Evolutionary conservation across 2,797 vertebrate species (phyloP).

Genomic region (Scolopax rusticola): DNA sequence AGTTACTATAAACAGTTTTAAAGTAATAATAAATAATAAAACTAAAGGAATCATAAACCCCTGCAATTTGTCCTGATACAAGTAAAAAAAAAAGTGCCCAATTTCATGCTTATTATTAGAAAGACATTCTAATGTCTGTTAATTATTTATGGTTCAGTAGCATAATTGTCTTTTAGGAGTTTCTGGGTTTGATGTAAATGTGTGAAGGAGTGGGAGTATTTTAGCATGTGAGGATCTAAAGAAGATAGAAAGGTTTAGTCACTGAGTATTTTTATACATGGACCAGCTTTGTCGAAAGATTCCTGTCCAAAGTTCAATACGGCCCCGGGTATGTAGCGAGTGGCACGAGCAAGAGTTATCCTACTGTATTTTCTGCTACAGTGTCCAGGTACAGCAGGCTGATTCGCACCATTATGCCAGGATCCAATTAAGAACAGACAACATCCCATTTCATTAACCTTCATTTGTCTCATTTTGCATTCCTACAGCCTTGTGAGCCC

Average conservation of each 20-base stretch:
- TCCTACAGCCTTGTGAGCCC: background rate
- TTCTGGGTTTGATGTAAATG: conserved; percentile 21
- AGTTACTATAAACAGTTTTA: background rate
- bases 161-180: conserved; percentile 15
- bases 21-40: background rate
- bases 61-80: background rate
- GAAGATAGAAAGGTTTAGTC: conserved; percentile 39
- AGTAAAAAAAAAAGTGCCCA: background rate
- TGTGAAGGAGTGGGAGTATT: conserved; percentile 53
- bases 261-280: conserved; percentile 26
- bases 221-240: conserved; percentile 57
- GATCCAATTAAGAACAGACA: background rate
- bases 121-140: background rate
- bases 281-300: background rate
- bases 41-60: background rate
- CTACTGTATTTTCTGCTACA: background rate
- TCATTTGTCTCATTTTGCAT: background rate
- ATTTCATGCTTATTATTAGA: background rate
- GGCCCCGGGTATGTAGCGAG: background rate
- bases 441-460: background rate
- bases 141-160: conserved; percentile 24
- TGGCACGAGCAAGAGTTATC: background rate
- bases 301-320: accelerated
- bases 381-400: background rate
- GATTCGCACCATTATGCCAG: background rate